Base-by-base conservation (phyloP, 2,888 invertebrate genomes). In the Hecatera dysodea region DNA sequence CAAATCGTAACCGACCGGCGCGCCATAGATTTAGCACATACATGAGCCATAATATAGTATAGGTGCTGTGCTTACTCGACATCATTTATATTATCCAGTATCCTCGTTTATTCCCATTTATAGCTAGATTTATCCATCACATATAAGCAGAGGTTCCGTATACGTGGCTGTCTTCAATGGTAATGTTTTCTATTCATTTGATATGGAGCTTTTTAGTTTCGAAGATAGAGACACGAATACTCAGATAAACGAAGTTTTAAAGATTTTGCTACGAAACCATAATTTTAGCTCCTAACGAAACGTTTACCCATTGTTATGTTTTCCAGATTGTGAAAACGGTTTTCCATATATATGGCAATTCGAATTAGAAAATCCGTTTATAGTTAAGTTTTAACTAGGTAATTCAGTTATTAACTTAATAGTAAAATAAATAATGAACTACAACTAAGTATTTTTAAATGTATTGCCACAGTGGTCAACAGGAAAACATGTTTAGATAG, bases 1-100 rank as follows among this genome's bases (percentile, higher is more conserved):
- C 90, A 91, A 93, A 93, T 92, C 92, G 89, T 90, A 89, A 87
- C 91, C 88, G 86, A 89, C 88, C 86, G 88, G 84, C 89, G 84
- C 89, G 88, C 88, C 89, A 87, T 90, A 88, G 87, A 85, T 85
- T 82, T 78, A 85, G 85, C 88, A 90, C 88, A 74, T 89, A 84
- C 88, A 73, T 89, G 85, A 81, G 78, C 81, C 77, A 77, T 78
- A 78, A 27, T 74, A 75, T 65, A 61, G 19, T 83, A 81, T 75
- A 79, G 72, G 80, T 82, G 79, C 81, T 82, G 82, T 77, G 48
- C 68, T 67, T 69, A 80, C 46, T 36, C 52, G 57, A 65, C 44
- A 29, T 36, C 56, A 15, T 11, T 36, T 56, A 50, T 50, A 48
- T 24, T 50, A 24, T 11, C 24, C 17, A 50, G 15, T 50, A 24